Evolutionary conservation across 2,113 vertebrate species (phyloP).

Genomic region (Numida meleagris): DNA sequence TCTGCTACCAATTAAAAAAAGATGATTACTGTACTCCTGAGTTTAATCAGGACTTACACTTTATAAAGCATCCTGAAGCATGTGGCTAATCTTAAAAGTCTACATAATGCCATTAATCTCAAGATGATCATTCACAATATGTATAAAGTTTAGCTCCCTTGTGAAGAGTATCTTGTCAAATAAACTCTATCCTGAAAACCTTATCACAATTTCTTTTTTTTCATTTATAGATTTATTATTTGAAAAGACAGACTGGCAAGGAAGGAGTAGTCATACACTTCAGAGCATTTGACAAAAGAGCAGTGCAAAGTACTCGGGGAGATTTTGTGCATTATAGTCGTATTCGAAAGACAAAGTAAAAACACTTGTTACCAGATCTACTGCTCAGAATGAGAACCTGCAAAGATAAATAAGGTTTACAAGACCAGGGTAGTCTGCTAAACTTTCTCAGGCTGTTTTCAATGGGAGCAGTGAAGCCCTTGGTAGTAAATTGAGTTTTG

Average conservation of each 20-base stretch:
- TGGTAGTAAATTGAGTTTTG: neutral
- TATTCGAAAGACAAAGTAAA: neutral
- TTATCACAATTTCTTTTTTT: neutral
- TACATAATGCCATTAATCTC: fast-evolving
- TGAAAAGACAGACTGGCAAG: neutral
- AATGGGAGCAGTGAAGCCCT: neutral
- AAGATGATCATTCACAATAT: fast-evolving
- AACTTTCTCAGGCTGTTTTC: neutral
- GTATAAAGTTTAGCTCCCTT: neutral
- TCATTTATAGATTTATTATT: neutral
- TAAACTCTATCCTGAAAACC: neutral
- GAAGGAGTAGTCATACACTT: neutral
- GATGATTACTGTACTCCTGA: fast-evolving
- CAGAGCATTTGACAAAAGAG: neutral
- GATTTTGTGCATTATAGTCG: neutral
- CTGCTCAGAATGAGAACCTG: neutral
- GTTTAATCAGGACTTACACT: neutral
- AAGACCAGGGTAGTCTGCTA: neutral
- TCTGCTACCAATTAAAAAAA: neutral
- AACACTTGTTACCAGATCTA: neutral
- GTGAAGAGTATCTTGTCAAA: neutral
- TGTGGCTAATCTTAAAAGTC: fast-evolving
- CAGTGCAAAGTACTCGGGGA: neutral
- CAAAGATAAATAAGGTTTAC: neutral
- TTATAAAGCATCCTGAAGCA: neutral